Evolutionary conservation across 2,113 vertebrate species (phyloP), one percentile per base, ranked within the genome.

Genomic region (Gambusia affinis): DNA sequence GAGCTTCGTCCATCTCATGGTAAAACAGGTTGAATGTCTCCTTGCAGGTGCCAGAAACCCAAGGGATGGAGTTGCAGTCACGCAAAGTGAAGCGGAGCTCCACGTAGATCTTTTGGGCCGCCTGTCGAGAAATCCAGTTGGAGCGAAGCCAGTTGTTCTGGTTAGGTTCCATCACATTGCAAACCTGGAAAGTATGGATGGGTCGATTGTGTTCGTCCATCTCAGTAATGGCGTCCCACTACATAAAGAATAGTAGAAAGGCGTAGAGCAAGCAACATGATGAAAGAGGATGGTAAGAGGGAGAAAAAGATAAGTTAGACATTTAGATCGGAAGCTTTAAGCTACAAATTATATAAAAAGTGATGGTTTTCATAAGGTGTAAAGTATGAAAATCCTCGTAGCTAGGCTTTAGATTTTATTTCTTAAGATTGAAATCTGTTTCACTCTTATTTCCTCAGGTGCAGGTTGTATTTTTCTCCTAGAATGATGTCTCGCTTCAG

Each of bases 101-200:
- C 84, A 98, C 96, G 28, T 97, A 98, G 80, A 99, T 95, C 87
- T 97, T 98, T 85, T 98, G 97, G 0, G 97, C 97, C 0, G 97
- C 97, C 29, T 98, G 97, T 4, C 97, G 96, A 24, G 95, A 96
- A 75, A 99, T 96, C 97, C 97, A 98, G 92, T 96, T 97, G 77
- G 97, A 97, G 19, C 96, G 95, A 67, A 99, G 96, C 97, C 97
- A 99, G 93, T 99, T 99, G 94, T 98, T 99, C 83, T 99, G 97
- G 90, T 97, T 98, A 68, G 97, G 95, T 71, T 98, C 97, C 97
- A 99, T 98, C 78, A 99, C 97, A 0, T 97, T 97, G 91, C 97
- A 99, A 17, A 99, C 97, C 90, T 98, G 97, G 88, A 98, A 98
- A 0, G 97, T 99, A 54, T 98, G 97, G 81, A 99, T 98, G 85